Percentiles rank a stretch among this genome's conserved stretches.
Conservation (phyloP, 2,888 invertebrate species). For the Aspidiotus rigidus region DNA sequence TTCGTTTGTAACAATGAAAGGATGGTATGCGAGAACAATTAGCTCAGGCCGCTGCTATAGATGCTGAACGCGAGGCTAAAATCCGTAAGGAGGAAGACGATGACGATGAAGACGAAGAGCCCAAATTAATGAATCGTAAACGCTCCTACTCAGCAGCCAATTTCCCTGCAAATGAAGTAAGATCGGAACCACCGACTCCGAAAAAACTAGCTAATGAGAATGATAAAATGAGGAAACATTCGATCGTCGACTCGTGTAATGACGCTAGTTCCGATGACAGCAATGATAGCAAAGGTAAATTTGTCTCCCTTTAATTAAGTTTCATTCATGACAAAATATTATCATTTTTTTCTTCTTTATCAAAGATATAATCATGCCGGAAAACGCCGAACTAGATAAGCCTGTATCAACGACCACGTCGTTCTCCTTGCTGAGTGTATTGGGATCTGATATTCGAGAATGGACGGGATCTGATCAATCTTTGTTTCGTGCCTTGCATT, state of each 20-base stretch:
- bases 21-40: conserved; percentile 77
- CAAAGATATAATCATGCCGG: neutral
- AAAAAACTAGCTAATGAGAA: conserved; percentile 6
- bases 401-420: conserved; percentile 47
- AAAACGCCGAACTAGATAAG: conserved; percentile 39
- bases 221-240: conserved; percentile 38
- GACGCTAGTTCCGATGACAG: conserved; percentile 91
- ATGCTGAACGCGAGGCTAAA: conserved; percentile 46
- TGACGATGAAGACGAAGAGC: conserved; percentile 39
- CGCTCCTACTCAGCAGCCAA: neutral
- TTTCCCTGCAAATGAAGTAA: conserved; percentile 4
- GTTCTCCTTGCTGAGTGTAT: conserved; percentile 48
- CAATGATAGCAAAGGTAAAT: conserved; percentile 64
- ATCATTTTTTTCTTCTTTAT: too few species aligned
- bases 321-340: too few species aligned
- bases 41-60: conserved; percentile 51
- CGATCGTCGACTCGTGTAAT: conserved; percentile 74
- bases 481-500: conserved; percentile 78
- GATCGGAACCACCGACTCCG: conserved; percentile 1
- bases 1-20: conserved; percentile 44
- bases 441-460: conserved; percentile 46
- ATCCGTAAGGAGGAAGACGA: conserved; percentile 48
- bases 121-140: neutral
- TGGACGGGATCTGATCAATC: conserved; percentile 96
- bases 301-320: neutral